A percentile compares a stretch with the other conserved stretches of the same genome.
phyloP scores from a whole-genome alignment of 2,797 vertebrate genomes.

The Xerus rutilus region DNA sequence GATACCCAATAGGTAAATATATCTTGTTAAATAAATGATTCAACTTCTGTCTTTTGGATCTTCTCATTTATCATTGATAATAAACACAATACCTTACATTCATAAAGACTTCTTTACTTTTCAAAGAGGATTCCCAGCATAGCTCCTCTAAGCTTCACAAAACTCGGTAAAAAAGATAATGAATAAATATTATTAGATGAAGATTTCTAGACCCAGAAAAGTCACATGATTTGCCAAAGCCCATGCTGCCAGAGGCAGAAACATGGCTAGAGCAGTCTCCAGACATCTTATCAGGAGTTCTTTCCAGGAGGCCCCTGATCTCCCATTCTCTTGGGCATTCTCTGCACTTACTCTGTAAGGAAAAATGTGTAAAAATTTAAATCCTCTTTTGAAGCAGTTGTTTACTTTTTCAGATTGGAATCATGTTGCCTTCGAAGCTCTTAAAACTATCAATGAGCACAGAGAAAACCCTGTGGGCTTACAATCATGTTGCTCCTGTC shows the following conservation, averaged over 20 bases:
- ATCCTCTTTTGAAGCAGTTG: not conserved
- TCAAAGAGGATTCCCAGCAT: not conserved
- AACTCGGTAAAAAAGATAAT: not conserved
- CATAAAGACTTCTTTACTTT: not conserved
- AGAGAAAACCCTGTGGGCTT: not conserved
- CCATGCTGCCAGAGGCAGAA: not conserved
- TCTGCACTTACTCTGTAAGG: not conserved
- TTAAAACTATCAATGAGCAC: not conserved
- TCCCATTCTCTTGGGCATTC: not conserved
- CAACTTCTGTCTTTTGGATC: not conserved
- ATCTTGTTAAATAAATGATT: conserved; percentile 12
- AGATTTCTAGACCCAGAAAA: conserved; percentile 27
- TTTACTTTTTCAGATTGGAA: conserved; percentile 37
- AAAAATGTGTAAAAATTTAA: not conserved
- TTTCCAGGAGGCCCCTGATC: not conserved
- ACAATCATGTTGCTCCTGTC: not conserved
- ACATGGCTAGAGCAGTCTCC: not conserved
- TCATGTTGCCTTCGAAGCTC: not conserved
- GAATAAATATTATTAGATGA: conserved; percentile 2
- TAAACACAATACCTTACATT: not conserved
- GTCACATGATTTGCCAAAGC: not conserved
- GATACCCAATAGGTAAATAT: not conserved
- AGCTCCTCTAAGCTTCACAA: conserved; percentile 26
- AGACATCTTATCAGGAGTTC: not conserved
- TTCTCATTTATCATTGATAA: conserved; percentile 43